Percentiles rank a stretch among this genome's conserved stretches.
Evolutionary conservation across 2,888 invertebrate genomes (phyloP).

Genomic region (Ennomos fuscantarius): DNA sequence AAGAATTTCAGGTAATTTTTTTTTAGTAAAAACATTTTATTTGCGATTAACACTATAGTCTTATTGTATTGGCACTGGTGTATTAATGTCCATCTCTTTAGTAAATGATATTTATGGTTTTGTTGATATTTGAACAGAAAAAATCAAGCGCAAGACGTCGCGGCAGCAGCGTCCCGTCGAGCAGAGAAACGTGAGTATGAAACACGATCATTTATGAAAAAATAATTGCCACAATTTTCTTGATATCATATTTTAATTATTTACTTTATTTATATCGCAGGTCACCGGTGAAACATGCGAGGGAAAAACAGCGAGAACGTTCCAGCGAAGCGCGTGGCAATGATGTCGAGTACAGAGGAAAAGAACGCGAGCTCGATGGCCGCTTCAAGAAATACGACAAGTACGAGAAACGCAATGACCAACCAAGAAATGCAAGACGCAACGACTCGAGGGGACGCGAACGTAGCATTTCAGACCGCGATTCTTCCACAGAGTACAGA

Average conservation of each 20-base stretch:
- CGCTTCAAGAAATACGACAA: slow-evolving; percentile 57
- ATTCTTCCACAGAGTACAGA: slow-evolving; percentile 59
- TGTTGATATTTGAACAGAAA: slow-evolving; percentile 75
- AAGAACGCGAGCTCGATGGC: slow-evolving; percentile 76
- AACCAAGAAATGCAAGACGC: slow-evolving; percentile 46
- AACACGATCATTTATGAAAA: not conserved
- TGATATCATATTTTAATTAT: not conserved
- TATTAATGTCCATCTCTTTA: slow-evolving; percentile 52
- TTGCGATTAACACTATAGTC: slow-evolving; percentile 82
- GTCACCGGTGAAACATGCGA: slow-evolving; percentile 69
- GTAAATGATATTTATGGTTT: slow-evolving; percentile 51
- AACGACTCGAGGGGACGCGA: slow-evolving; percentile 58
- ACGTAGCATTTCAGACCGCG: slow-evolving; percentile 55
- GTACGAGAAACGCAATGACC: slow-evolving; percentile 70
- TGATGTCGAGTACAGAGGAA: slow-evolving; percentile 65
- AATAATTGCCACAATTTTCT: not conserved
- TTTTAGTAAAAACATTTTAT: slow-evolving; percentile 67
- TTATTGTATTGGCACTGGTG: slow-evolving; percentile 84
- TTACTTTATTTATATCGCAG: slow-evolving; percentile 53
- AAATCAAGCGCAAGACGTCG: slow-evolving; percentile 75
- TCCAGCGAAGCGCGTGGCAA: slow-evolving; percentile 62
- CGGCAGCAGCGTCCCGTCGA: slow-evolving; percentile 68
- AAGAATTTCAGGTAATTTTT: slow-evolving; percentile 58
- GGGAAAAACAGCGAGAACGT: slow-evolving; percentile 66
- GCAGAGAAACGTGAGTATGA: slow-evolving; percentile 66